These are phyloP conservation scores for Stenichneumon culpator DNA, from an alignment of 2,888 invertebrate genomes.

Conservation along the genomic window DNA sequence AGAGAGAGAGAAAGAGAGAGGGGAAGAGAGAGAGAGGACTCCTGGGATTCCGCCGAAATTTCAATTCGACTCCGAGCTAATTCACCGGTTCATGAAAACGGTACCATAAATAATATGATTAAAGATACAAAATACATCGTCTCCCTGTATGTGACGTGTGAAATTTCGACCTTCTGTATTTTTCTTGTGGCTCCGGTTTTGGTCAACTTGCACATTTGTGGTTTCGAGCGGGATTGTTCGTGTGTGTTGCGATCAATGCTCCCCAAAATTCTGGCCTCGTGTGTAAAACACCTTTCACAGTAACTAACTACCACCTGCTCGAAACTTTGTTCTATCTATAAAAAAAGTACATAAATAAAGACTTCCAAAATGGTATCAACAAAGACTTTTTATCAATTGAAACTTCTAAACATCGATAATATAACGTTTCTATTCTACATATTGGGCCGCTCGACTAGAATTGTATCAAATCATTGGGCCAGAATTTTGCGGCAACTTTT, in stretches of 20 bases:
- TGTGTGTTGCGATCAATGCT: constrained; percentile 13
- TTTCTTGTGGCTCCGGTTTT: constrained; percentile 28
- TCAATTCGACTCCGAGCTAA: constrained; percentile 47
- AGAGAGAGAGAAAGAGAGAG: background rate
- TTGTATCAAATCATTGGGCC: constrained; percentile 12
- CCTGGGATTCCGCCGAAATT: constrained; percentile 47
- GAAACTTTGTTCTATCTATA: constrained; percentile 18
- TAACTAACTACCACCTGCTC: constrained; percentile 15
- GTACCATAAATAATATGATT: constrained; percentile 17
- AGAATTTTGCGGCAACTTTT: constrained; percentile 56
- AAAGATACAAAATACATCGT: constrained; percentile 10
- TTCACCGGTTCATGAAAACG: constrained; percentile 42
- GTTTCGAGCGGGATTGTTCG: constrained; percentile 2
- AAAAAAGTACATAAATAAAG: background rate
- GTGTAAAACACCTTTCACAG: background rate
- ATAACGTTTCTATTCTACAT: constrained; percentile 40
- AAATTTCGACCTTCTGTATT: background rate
- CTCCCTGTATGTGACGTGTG: background rate
- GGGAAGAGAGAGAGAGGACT: background rate
- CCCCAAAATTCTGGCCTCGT: constrained; percentile 60
- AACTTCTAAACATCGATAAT: constrained; percentile 37
- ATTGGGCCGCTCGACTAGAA: background rate
- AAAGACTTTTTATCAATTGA: background rate
- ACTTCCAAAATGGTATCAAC: background rate
- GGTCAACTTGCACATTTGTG: constrained; percentile 42